Percentiles rank a stretch among this genome's conserved stretches.
phyloP scores from a whole-genome alignment of 1,140 invertebrate genomes.

The Drosophila nigromelanica region DNA sequence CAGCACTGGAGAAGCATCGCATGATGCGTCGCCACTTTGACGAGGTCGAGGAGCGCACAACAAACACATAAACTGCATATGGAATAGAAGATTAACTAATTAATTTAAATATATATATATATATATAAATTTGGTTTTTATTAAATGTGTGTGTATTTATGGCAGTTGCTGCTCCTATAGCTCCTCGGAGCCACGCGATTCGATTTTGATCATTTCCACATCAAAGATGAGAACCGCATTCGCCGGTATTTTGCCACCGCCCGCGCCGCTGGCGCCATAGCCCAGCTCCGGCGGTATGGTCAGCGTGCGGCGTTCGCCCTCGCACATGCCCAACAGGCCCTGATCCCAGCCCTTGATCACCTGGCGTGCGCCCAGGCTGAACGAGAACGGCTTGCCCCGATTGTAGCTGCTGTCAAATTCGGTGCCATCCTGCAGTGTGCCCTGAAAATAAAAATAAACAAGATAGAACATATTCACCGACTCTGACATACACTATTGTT shows the following conservation, averaged over 20 bases:
- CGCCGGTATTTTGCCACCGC: slow-evolving; percentile 92
- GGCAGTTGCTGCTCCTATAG: slow-evolving; percentile 71
- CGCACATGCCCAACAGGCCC: slow-evolving; percentile 94
- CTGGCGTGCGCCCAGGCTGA: slow-evolving; percentile 91
- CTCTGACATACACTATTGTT: no score
- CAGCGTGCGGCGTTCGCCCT: slow-evolving; percentile 92
- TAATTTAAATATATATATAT: slow-evolving; percentile 2
- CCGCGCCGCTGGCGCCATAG: slow-evolving; percentile 91
- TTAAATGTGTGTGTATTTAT: slow-evolving; percentile 1
- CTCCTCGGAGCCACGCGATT: slow-evolving; percentile 84
- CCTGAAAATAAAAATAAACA: slow-evolving; percentile 84
- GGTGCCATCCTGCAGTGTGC: slow-evolving; percentile 91
- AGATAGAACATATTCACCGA: no score
- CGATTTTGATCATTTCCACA: slow-evolving; percentile 93
- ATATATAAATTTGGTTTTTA: slow-evolving; percentile 13
- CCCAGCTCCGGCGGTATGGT: slow-evolving; percentile 93
- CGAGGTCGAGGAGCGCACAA: slow-evolving; percentile 52
- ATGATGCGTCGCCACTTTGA: slow-evolving; percentile 74
- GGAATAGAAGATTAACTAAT: not conserved
- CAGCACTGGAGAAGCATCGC: slow-evolving; percentile 66
- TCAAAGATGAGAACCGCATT: slow-evolving; percentile 92
- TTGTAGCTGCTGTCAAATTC: slow-evolving; percentile 93
- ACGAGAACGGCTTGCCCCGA: slow-evolving; percentile 89
- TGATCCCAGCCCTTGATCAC: slow-evolving; percentile 95
- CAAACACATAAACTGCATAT: slow-evolving; percentile 6